These are phyloP conservation scores for Drosophila atripex DNA, from an alignment of 2,888 invertebrate species.

Conservation along the genomic window DNA sequence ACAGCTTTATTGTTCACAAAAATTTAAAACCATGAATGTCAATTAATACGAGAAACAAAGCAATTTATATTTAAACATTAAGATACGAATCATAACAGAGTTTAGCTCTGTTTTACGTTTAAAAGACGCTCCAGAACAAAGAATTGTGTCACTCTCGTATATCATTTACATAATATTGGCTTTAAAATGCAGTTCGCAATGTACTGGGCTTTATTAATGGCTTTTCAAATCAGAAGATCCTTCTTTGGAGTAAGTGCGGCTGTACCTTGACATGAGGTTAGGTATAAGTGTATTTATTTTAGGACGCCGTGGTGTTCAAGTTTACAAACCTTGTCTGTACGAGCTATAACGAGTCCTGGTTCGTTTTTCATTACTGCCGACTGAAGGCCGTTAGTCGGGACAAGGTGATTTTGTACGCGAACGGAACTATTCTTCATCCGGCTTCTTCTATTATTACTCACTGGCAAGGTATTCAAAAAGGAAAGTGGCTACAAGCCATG, in stretches of 20 bases:
- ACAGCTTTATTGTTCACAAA: too few species aligned
- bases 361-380: conserved; percentile 41
- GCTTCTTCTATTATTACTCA: not conserved
- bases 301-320: conserved; percentile 28
- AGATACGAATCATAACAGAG: too few species aligned
- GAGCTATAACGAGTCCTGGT: conserved; percentile 42
- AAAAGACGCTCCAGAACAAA: not conserved
- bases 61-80: too few species aligned
- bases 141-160: not conserved
- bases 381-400: conserved; percentile 28
- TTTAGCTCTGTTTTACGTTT: not conserved
- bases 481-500: conserved; percentile 47
- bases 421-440: conserved; percentile 4
- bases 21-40: too few species aligned
- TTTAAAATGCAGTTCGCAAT: not conserved
- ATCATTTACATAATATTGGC: not conserved
- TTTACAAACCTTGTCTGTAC: conserved; percentile 45
- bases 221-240: not conserved
- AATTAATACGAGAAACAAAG: too few species aligned
- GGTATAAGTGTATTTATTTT: not conserved
- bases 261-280: not conserved
- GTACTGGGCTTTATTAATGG: not conserved
- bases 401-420: conserved; percentile 7
- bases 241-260: not conserved
- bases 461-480: conserved; percentile 12